phyloP scores from a whole-genome alignment of 1,140 invertebrate species.

The Eueides isabella region DNA sequence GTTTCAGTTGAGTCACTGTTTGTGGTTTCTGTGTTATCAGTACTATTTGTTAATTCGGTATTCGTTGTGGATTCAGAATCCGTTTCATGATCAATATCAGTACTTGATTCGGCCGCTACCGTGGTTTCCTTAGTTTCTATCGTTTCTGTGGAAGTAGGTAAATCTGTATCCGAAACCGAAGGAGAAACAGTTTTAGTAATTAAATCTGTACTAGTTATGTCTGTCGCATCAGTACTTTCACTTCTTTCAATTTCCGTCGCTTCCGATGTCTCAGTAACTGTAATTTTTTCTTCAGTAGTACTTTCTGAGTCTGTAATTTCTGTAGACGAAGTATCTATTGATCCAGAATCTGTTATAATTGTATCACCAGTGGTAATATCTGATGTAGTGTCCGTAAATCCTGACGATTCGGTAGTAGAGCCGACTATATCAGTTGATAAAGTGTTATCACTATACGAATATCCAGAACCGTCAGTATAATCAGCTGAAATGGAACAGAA shows the following conservation, averaged over 20 bases:
- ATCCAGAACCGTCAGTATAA: background rate
- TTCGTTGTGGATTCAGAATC: background rate
- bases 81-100: background rate
- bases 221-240: constrained; percentile 19
- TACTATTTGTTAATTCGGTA: background rate
- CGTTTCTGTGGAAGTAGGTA: constrained; percentile 35
- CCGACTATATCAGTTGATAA: background rate
- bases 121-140: background rate
- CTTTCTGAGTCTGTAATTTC: constrained; percentile 13
- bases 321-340: constrained; percentile 26
- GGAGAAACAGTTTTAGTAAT: constrained; percentile 25
- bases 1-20: constrained; percentile 22
- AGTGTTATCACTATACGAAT: background rate
- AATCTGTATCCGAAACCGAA: constrained; percentile 18
- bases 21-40: too few relatives aligned
- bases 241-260: constrained; percentile 18
- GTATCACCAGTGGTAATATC: background rate
- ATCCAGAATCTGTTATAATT: constrained; percentile 20
- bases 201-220: constrained; percentile 22
- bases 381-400: background rate
- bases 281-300: background rate
- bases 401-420: background rate
- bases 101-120: background rate
- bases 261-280: constrained; percentile 36
- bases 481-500: constrained; percentile 1